Percentiles rank a stretch among this genome's conserved stretches.
These are phyloP conservation scores for Eudyptes chrysolophus DNA, from an alignment of 2,113 vertebrate species.

Conservation along the genomic window DNA sequence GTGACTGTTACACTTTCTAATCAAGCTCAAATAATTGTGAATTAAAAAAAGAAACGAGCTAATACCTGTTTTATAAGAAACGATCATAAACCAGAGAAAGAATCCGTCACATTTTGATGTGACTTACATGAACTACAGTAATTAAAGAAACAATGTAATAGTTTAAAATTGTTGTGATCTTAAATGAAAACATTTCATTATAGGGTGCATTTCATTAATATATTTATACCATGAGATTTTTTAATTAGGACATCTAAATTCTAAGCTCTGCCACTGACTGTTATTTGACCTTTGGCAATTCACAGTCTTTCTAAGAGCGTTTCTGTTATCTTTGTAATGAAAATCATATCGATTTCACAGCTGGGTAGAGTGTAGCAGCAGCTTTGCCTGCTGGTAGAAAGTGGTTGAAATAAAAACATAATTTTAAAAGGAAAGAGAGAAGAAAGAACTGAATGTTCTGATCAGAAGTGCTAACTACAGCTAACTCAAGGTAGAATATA, in stretches of 20 bases:
- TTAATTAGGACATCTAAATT: constrained; percentile 67
- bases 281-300: constrained; percentile 70
- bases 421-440: constrained; percentile 56
- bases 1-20: not conserved
- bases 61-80: constrained; percentile 8
- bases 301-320: constrained; percentile 60
- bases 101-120: not conserved
- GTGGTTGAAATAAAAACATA: constrained; percentile 61
- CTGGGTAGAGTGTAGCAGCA: constrained; percentile 65
- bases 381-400: constrained; percentile 63
- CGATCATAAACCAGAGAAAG: not conserved
- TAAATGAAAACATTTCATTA: constrained; percentile 40
- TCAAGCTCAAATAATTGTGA: not conserved
- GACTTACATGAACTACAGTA: constrained; percentile 4
- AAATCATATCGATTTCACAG: constrained; percentile 72
- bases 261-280: constrained; percentile 55
- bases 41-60: not conserved
- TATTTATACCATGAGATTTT: constrained; percentile 48
- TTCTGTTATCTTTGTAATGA: constrained; percentile 71
- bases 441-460: constrained; percentile 59
- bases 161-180: not conserved
- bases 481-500: not conserved
- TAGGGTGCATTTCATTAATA: constrained; percentile 54
- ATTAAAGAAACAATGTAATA: constrained; percentile 31
- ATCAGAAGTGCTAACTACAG: constrained; percentile 52